These are phyloP conservation scores for Drosophila affinis DNA, from an alignment of 2,888 invertebrate species.

Conservation along the genomic window DNA sequence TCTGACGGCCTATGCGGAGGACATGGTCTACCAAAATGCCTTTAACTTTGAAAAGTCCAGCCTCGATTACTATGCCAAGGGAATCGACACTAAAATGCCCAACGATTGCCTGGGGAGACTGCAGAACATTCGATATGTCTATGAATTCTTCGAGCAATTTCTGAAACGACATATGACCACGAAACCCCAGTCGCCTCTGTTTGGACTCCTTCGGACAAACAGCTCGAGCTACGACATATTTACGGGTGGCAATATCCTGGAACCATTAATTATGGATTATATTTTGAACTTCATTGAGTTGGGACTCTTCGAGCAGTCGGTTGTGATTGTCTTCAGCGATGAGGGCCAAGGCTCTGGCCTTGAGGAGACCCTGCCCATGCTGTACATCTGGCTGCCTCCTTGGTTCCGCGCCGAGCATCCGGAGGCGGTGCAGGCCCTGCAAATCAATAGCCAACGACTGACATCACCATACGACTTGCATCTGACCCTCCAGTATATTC, in stretches of 20 bases:
- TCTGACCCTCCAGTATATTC: constrained; percentile 87
- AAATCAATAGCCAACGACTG: constrained; percentile 86
- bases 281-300: constrained; percentile 85
- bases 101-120: constrained; percentile 86
- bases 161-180: constrained; percentile 85
- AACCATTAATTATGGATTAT: constrained; percentile 85
- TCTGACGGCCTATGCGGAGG: constrained; percentile 91
- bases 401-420: constrained; percentile 85
- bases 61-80: background rate
- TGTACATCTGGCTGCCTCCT: constrained; percentile 88
- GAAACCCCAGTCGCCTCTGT: constrained; percentile 86
- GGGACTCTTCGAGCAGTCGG: constrained; percentile 85
- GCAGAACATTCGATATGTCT: constrained; percentile 86
- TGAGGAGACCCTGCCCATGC: constrained; percentile 88
- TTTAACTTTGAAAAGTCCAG: constrained; percentile 85
- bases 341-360: constrained; percentile 87
- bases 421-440: constrained; percentile 85
- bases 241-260: constrained; percentile 87
- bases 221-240: constrained; percentile 89
- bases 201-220: constrained; percentile 91
- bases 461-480: constrained; percentile 90
- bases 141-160: constrained; percentile 88
- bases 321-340: constrained; percentile 89
- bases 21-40: constrained; percentile 88
- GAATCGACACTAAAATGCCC: background rate